Base-by-base conservation (phyloP, 2,797 vertebrate species). In the Oreortyx pictus region DNA sequence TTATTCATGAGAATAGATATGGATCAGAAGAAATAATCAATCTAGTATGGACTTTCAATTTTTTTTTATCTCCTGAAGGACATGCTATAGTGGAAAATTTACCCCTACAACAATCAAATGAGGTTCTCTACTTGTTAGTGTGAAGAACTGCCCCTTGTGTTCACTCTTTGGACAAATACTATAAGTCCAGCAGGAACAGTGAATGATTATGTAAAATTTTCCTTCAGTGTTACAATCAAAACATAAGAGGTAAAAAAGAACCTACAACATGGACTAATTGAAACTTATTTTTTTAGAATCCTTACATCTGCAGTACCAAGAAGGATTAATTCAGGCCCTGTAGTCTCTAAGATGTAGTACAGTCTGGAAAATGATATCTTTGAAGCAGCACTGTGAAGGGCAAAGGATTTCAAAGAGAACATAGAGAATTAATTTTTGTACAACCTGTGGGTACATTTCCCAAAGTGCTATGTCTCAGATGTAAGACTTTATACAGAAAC, bases 31-130 rank as follows among this genome's bases (percentile, higher is more conserved):
- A 90, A 88, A 77, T 33, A 29, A 89, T 64, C 52, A 86, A 43
- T 67, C 19, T 33, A 24, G 19, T 70, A 43, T 66, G n/a, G 27
- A 88, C 88, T 62, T 91, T 76, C 70, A 91, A 91, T 86, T 93
- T 78, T 90, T 73, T 66, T 75, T 54, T 73, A 46, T 88, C 25
- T 27, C 24, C 44, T 50, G 25, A 5, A 88, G 39, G 65, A 84
- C 54, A 17, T 47, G 9, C 43, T 78, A 65, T 9, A 88, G n/a
- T 9, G 13, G 60, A 73, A 91, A 93, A 89, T 60, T 71, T 79
- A 86, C 29, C 59, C 66, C 46, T 31, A 47, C 8, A 66, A 11
- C 37, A 56, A 57, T 7, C 22, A 88, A 41, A 76, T 41, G 52
- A 50, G 61, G 15, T 71, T 60, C 25, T 79, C 31, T 50, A 23